Conservation (phyloP, 2,888 invertebrate species). For the Hypomecis punctinalis region DNA sequence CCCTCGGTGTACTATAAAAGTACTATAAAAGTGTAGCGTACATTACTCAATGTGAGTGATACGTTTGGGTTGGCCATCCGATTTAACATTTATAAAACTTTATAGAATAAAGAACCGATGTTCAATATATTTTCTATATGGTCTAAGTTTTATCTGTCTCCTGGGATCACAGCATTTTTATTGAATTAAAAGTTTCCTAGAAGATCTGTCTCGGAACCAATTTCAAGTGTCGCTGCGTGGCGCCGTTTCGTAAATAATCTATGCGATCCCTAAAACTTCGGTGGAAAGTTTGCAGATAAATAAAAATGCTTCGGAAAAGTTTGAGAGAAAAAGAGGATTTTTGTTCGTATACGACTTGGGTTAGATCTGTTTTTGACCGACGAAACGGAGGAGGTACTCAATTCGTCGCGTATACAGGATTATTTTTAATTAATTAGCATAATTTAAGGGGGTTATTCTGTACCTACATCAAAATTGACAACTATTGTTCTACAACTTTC, state of each 20-base stretch:
- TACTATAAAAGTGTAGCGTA: no score
- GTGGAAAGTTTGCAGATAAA: conserved; percentile 21
- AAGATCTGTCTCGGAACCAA: conserved; percentile 15
- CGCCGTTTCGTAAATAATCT: conserved; percentile 27
- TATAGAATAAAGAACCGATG: no score
- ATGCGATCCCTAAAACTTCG: conserved; percentile 24
- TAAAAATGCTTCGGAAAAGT: conserved; percentile 19
- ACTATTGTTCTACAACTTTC: no score
- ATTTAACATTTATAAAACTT: no score
- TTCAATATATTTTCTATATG: no score
- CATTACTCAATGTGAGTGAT: no score
- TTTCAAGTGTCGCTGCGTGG: conserved; percentile 19
- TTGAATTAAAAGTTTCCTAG: conserved; percentile 30
- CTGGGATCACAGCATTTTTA: conserved; percentile 16
- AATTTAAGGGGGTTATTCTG: no score
- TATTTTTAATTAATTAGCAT: no score
- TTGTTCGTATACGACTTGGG: conserved; percentile 1
- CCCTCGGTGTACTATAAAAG: no score
- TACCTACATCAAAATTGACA: no score
- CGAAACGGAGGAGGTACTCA: neutral
- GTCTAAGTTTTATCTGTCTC: conserved; percentile 3
- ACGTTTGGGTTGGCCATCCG: no score
- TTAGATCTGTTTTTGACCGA: neutral
- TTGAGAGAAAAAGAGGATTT: conserved; percentile 7
- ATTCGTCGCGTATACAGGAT: no score